Conservation (phyloP, 2,113 vertebrate species). For the Neodon shergylaensis region DNA sequence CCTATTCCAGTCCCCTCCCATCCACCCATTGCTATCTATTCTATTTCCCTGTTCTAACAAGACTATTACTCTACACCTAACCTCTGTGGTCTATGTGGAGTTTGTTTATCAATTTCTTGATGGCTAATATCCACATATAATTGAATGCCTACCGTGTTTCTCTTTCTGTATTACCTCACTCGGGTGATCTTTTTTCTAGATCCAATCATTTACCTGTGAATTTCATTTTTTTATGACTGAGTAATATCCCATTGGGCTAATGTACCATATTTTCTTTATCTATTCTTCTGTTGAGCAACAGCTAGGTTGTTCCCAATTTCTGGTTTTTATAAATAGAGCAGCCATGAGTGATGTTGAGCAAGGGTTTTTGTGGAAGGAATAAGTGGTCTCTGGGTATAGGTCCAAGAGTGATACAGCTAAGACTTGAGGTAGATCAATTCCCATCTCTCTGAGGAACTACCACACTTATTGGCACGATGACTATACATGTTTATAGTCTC, state of each 20-base stretch:
- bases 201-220: background rate
- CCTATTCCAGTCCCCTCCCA: background rate
- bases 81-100: background rate
- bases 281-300: background rate
- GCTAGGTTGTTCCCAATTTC: background rate
- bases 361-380: background rate
- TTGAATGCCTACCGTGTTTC: background rate
- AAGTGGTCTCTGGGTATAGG: background rate
- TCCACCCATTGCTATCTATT: too few species aligned
- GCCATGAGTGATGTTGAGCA: background rate
- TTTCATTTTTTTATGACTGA: background rate
- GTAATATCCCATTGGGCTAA: background rate
- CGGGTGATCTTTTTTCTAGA: background rate
- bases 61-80: background rate
- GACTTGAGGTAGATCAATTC: background rate
- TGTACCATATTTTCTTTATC: background rate
- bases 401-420: too few species aligned
- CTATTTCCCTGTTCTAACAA: background rate
- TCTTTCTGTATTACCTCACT: background rate
- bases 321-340: background rate
- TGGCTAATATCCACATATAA: background rate
- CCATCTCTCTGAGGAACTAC: background rate
- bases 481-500: background rate
- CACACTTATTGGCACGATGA: background rate
- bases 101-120: background rate